Percentiles rank a stretch among this genome's conserved stretches.
phyloP scores from a whole-genome alignment of 2,113 vertebrate species.

The Petrocephalus zakoni region DNA sequence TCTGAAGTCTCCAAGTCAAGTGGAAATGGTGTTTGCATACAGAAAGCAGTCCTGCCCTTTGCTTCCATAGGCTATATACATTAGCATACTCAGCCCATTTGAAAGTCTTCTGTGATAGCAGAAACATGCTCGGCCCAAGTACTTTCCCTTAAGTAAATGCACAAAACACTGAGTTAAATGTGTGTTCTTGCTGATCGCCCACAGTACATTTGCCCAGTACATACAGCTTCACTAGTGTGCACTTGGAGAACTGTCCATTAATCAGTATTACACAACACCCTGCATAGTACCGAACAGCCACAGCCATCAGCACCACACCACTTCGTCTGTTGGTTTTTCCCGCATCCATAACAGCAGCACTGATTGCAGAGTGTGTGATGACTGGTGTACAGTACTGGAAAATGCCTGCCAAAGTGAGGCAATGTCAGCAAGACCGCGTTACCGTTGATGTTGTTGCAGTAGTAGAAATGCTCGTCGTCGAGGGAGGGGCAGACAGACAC shows the following conservation, averaged over 20 bases:
- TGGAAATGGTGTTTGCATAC: neutral
- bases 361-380: neutral
- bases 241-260: neutral
- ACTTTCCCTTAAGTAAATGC: neutral
- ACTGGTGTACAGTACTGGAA: neutral
- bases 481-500: conserved; percentile 86
- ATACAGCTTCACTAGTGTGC: neutral
- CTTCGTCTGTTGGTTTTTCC: neutral
- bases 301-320: neutral
- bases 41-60: neutral
- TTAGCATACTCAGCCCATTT: neutral
- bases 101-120: neutral
- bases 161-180: neutral
- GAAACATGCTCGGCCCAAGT: neutral
- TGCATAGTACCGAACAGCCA: neutral
- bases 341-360: neutral
- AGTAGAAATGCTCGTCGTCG: conserved; percentile 97
- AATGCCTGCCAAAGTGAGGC: neutral
- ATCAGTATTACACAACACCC: neutral
- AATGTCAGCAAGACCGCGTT: conserved; percentile 45
- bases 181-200: neutral
- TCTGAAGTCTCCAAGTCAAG: neutral
- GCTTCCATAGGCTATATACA: neutral
- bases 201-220: neutral
- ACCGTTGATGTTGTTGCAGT: conserved; percentile 99